Percentiles rank a stretch among this genome's conserved stretches.
These are phyloP conservation scores for Brachionus rubens DNA, from an alignment of 1,140 invertebrate species.

Conservation along the genomic window DNA sequence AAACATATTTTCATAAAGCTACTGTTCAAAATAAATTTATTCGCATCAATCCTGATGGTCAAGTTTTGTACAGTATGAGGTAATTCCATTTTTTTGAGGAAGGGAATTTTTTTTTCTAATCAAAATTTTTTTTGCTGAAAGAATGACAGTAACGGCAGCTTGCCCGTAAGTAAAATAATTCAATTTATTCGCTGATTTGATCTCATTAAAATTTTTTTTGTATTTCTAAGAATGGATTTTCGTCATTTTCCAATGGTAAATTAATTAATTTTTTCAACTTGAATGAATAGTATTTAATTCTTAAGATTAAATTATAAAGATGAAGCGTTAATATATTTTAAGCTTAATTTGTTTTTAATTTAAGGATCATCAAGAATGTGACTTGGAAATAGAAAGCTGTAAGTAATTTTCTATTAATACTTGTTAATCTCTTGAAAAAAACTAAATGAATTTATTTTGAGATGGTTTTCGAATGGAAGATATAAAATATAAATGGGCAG, in stretches of 20 bases:
- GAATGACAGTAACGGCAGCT: constrained; percentile 91
- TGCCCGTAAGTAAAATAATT: constrained; percentile 67
- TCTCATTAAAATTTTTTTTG: too few relatives aligned
- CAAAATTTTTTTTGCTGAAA: constrained; percentile 59
- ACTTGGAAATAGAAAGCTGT: constrained; percentile 97
- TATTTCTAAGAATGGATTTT: constrained; percentile 38
- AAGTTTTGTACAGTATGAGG: constrained; percentile 61
- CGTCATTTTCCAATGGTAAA: constrained; percentile 78
- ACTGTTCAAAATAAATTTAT: constrained; percentile 74
- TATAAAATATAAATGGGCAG: constrained; percentile 88
- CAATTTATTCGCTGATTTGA: too few relatives aligned
- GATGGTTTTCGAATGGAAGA: constrained; percentile 95
- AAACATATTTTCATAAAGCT: constrained; percentile 94
- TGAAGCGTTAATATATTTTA: too few relatives aligned
- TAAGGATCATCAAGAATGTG: constrained; percentile 94
- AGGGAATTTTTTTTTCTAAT: not conserved
- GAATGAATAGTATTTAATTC: not conserved
- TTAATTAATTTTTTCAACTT: too few relatives aligned
- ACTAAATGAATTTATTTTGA: constrained; percentile 58
- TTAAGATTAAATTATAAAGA: constrained; percentile 29
- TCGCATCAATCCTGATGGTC: constrained; percentile 61
- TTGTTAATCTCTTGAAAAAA: constrained; percentile 2
- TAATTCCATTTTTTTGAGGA: not conserved
- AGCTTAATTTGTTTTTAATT: constrained; percentile 48
- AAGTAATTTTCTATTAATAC: constrained; percentile 68